These are phyloP conservation scores for Apeltes quadracus DNA, from an alignment of 2,113 vertebrate genomes.

Conservation along the genomic window DNA sequence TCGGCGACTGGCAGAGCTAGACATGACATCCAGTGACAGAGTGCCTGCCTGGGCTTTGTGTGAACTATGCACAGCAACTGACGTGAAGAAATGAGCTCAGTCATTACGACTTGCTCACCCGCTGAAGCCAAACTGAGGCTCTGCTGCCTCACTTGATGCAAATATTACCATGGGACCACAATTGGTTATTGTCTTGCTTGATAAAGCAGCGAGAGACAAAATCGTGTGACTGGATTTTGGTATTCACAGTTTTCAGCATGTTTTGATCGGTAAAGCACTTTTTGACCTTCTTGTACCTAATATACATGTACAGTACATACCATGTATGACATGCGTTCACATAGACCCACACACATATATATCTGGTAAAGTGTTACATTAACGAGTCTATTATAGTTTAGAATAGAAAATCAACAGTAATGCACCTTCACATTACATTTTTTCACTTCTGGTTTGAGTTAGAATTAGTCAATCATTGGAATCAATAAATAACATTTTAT, in stretches of 20 bases:
- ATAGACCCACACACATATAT: conserved; percentile 68
- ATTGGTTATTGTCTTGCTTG: conserved; percentile 11
- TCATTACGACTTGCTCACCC: conserved; percentile 22
- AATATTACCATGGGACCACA: conserved; percentile 11
- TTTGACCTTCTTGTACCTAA: conserved; percentile 66
- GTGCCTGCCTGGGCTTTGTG: conserved; percentile 29
- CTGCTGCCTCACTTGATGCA: conserved; percentile 12
- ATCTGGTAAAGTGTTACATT: conserved; percentile 71
- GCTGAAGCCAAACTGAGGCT: conserved; percentile 6
- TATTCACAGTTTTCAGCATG: conserved; percentile 84
- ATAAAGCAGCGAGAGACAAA: conserved; percentile 47
- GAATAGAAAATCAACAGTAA: conserved; percentile 75
- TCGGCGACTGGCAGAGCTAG: conserved; percentile 26
- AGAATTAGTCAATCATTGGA: conserved; percentile 57
- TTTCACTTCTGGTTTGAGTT: conserved; percentile 55
- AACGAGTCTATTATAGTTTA: conserved; percentile 71
- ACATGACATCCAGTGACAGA: conserved; percentile 49
- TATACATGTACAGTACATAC: conserved; percentile 67
- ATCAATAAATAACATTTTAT: conserved; percentile 74
- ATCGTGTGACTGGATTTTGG: conserved; percentile 72
- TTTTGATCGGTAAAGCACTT: conserved; percentile 84
- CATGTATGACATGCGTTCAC: conserved; percentile 71
- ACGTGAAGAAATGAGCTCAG: conserved; percentile 34
- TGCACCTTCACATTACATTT: conserved; percentile 70
- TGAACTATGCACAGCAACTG: conserved; percentile 38